Evolutionary conservation across 2,888 invertebrate species (phyloP).

Genomic region (Alcis repandata): DNA sequence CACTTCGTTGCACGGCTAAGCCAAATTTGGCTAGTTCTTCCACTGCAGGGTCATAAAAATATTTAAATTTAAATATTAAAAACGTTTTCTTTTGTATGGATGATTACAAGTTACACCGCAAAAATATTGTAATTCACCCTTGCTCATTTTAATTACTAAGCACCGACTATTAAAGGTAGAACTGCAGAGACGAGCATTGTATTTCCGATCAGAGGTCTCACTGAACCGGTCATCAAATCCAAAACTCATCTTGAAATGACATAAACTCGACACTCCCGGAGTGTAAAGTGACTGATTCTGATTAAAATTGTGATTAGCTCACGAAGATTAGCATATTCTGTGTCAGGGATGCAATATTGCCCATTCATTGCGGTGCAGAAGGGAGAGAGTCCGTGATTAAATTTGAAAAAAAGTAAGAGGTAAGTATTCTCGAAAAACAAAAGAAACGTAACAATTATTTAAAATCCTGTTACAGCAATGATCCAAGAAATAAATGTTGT

Average conservation of each 20-base stretch:
- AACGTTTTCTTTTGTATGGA: neutral
- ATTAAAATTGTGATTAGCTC: conserved; percentile 61
- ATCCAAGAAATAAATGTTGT: too few relatives aligned
- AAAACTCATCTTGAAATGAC: conserved; percentile 56
- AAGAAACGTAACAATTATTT: too few relatives aligned
- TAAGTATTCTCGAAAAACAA: too few relatives aligned
- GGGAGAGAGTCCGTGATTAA: neutral
- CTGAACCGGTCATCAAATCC: conserved; percentile 50
- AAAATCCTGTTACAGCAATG: too few relatives aligned
- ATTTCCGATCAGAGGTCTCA: conserved; percentile 34
- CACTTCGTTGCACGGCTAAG: conserved; percentile 9
- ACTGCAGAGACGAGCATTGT: neutral
- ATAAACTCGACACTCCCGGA: conserved; percentile 56
- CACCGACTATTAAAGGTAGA: conserved; percentile 24
- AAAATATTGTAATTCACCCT: conserved; percentile 47
- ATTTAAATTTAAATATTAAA: neutral
- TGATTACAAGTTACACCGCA: neutral
- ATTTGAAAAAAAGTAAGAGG: neutral
- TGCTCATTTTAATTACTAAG: conserved; percentile 49
- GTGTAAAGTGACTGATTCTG: conserved; percentile 58
- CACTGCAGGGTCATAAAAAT: neutral
- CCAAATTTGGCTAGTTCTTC: conserved; percentile 10
- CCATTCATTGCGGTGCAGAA: conserved; percentile 33
- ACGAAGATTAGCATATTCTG: conserved; percentile 56
- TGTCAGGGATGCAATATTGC: conserved; percentile 44